A percentile compares a stretch with the other conserved stretches of the same genome.
Evolutionary conservation across 2,888 invertebrate species (phyloP).

Genomic region (Entomobrya proxima): DNA sequence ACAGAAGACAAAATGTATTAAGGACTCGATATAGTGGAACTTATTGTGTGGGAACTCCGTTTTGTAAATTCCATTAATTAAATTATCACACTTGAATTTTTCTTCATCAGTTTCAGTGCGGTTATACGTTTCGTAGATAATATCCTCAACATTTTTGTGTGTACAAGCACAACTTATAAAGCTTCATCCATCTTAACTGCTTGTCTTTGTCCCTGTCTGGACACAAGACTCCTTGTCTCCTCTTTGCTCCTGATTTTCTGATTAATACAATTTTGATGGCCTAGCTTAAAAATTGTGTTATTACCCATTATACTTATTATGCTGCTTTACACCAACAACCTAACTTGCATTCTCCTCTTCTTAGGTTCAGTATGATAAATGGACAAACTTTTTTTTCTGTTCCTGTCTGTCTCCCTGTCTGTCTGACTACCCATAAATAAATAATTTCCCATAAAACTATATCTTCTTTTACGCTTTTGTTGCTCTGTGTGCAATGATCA

Average conservation of each 20-base stretch:
- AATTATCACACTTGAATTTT: constrained; percentile 60
- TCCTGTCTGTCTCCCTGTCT: constrained; percentile 20
- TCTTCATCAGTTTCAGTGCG: constrained; percentile 5
- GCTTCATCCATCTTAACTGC: not conserved
- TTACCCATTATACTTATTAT: not conserved
- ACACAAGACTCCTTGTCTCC: not conserved
- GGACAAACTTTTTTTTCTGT: constrained; percentile 22
- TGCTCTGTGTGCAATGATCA: not conserved
- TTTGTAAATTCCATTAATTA: constrained; percentile 59
- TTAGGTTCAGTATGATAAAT: constrained; percentile 16
- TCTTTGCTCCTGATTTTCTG: not conserved
- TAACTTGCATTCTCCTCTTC: no score
- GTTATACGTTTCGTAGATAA: not conserved
- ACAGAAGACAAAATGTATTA: not conserved
- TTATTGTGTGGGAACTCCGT: constrained; percentile 58
- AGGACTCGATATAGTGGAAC: no score
- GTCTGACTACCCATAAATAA: constrained; percentile 37
- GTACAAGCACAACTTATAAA: not conserved
- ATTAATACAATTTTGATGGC: constrained; percentile 33
- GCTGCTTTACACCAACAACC: constrained; percentile 5
- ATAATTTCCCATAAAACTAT: constrained; percentile 41
- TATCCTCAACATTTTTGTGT: not conserved
- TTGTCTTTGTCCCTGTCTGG: not conserved
- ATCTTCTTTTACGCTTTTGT: constrained; percentile 9
- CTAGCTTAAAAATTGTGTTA: constrained; percentile 13